Evolutionary conservation across 2,888 invertebrate genomes (phyloP).

Genomic region (Eupeodes luniger): DNA sequence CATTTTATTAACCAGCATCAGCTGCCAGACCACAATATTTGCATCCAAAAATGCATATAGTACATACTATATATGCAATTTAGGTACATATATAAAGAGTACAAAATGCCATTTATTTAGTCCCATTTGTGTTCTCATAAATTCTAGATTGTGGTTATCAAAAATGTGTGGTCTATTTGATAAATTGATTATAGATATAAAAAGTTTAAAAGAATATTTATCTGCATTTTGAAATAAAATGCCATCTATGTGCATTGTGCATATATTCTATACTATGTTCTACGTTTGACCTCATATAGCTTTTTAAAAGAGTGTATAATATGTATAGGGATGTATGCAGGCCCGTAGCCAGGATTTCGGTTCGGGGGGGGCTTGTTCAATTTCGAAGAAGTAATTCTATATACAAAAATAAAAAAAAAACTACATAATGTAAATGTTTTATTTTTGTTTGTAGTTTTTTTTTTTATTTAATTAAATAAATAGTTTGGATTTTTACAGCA

Average conservation of each 20-base stretch:
- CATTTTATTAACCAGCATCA: neutral
- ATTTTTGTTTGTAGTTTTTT: too few species aligned
- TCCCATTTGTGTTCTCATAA: conserved; percentile 9
- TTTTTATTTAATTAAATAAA: too few species aligned
- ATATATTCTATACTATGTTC: too few species aligned
- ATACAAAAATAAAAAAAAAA: too few species aligned
- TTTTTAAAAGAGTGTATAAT: neutral
- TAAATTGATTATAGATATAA: conserved; percentile 15
- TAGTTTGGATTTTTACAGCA: too few species aligned
- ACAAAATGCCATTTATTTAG: conserved; percentile 23
- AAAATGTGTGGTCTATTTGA: conserved; percentile 19
- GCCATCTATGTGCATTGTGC: too few species aligned
- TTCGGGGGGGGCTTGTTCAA: too few species aligned
- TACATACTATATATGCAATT: too few species aligned
- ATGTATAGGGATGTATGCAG: neutral
- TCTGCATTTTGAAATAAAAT: neutral
- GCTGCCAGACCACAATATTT: neutral
- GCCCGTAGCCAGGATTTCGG: too few species aligned
- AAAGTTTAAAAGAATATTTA: neutral
- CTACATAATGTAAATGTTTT: too few species aligned
- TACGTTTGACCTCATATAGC: too few species aligned
- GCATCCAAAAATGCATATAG: neutral
- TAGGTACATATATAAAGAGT: neutral
- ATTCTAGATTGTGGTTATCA: conserved; percentile 19
- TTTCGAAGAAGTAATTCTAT: too few species aligned